These are phyloP conservation scores for Parapsyche elsis DNA, from an alignment of 1,140 invertebrate species.

Conservation along the genomic window DNA sequence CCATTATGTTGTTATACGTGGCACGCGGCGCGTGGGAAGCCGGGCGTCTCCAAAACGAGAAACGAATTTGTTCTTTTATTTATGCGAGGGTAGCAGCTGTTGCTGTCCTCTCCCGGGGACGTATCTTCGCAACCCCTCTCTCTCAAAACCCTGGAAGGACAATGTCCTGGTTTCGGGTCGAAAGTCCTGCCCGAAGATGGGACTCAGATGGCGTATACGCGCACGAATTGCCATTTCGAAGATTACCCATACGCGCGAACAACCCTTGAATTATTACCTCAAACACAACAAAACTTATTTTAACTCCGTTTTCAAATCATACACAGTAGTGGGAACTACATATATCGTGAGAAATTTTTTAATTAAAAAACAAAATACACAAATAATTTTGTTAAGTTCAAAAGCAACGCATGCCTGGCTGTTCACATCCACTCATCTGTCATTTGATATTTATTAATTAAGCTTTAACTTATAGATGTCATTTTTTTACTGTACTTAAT, in stretches of 20 bases:
- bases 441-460: too few species aligned
- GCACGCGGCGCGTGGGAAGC: slow-evolving; percentile 5
- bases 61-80: slow-evolving; percentile 42
- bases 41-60: slow-evolving; percentile 33
- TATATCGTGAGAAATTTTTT: too few species aligned
- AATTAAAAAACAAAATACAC: background rate
- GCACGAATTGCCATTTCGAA: slow-evolving; percentile 11
- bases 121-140: background rate
- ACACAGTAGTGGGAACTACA: too few species aligned
- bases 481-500: too few species aligned
- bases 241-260: slow-evolving; percentile 16
- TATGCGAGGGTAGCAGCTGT: slow-evolving; percentile 36
- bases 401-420: too few species aligned
- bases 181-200: slow-evolving; percentile 14
- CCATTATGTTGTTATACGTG: background rate
- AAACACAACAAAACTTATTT: too few species aligned
- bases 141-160: background rate
- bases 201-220: slow-evolving; percentile 20
- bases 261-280: background rate
- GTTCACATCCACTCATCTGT: too few species aligned
- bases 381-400: background rate
- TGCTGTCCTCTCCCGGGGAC: slow-evolving; percentile 10
- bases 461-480: too few species aligned
- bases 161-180: slow-evolving; percentile 2
- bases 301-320: too few species aligned